These are phyloP conservation scores for Pristionchus pacificus DNA, from an alignment of 1,140 invertebrate species.

Conservation along the genomic window DNA sequence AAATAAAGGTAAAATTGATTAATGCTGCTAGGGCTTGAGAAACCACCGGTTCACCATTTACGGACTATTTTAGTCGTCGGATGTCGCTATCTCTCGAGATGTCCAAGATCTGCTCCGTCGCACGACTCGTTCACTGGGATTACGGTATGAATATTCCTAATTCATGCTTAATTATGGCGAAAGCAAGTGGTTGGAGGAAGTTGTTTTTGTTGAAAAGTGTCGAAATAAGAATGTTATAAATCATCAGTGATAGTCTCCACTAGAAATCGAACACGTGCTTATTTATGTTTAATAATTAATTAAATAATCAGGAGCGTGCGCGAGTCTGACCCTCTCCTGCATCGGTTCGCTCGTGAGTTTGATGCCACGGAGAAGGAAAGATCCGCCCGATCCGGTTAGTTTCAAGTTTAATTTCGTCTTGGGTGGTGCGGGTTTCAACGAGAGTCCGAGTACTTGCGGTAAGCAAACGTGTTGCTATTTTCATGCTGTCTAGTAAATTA, in stretches of 20 bases:
- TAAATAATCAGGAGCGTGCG: no score
- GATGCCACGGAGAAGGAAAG: neutral
- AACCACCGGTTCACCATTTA: neutral
- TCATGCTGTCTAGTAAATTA: neutral
- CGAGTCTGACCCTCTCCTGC: neutral
- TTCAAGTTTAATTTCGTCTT: neutral
- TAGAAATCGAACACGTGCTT: no score
- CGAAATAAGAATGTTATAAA: no score
- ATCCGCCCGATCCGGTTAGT: neutral
- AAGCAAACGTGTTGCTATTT: neutral
- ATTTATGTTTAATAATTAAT: neutral
- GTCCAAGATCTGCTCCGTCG: neutral
- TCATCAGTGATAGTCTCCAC: no score
- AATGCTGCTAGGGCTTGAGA: neutral
- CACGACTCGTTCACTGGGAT: no score
- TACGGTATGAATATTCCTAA: no score
- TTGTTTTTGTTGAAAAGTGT: neutral
- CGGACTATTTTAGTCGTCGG: neutral
- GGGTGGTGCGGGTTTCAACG: neutral
- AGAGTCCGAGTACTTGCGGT: neutral
- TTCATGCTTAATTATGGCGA: neutral
- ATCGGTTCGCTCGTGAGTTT: neutral
- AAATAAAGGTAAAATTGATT: neutral
- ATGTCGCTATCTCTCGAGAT: neutral
- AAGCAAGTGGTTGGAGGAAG: neutral